Conservation (phyloP, 2,113 vertebrate genomes). For the Lepisosteus oculatus region DNA sequence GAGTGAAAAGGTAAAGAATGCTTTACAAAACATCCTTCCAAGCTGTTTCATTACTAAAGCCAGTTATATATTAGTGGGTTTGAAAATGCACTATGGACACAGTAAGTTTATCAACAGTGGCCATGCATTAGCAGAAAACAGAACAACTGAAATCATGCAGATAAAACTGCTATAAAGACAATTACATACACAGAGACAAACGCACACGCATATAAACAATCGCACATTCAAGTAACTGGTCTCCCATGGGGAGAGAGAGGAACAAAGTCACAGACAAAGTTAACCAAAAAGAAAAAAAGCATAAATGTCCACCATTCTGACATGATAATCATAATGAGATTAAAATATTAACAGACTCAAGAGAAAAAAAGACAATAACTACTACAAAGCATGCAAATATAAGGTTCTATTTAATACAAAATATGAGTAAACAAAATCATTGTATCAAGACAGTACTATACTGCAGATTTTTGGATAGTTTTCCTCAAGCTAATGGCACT, state of each 20-base stretch:
- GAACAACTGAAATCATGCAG: constrained; percentile 76
- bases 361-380: constrained; percentile 49
- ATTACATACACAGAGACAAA: constrained; percentile 29
- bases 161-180: constrained; percentile 37
- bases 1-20: not conserved
- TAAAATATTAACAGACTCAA: constrained; percentile 37
- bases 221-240: constrained; percentile 43
- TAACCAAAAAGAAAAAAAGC: constrained; percentile 45
- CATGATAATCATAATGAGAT: constrained; percentile 18
- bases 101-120: constrained; percentile 31
- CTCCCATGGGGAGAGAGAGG: constrained; percentile 72
- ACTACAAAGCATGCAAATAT: constrained; percentile 69
- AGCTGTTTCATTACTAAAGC: not conserved
- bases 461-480: constrained; percentile 55
- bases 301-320: constrained; percentile 55
- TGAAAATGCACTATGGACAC: constrained; percentile 32
- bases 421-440: constrained; percentile 77
- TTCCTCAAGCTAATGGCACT: constrained; percentile 71
- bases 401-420: constrained; percentile 74
- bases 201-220: constrained; percentile 8
- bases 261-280: constrained; percentile 56
- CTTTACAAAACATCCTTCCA: not conserved
- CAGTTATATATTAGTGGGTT: not conserved
- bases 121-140: constrained; percentile 76
- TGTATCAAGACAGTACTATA: constrained; percentile 61